Base-by-base conservation (phyloP, 2,888 invertebrate species). In the Phalera bucephala region DNA sequence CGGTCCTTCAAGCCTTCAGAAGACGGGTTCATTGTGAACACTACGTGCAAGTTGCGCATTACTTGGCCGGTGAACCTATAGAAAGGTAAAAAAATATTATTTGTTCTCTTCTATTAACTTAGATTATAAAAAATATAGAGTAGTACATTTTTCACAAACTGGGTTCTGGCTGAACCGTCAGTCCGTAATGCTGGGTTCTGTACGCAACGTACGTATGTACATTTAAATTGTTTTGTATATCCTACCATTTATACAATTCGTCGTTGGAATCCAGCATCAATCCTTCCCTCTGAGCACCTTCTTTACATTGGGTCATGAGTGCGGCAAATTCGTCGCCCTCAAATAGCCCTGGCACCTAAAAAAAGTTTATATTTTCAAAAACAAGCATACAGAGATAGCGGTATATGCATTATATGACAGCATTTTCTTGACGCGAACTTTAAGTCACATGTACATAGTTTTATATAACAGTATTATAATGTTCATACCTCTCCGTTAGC, bases 1-100 rank as follows among this genome's bases (percentile, higher is more conserved):
- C 99, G 93, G 85, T 99, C 99, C 82, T 99, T 99, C 26, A 99
- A 91, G 0, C 99, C 99, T 72, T 99, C 99, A 0, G 98, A 97
- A 0, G 98, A 98, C 5, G 99, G 99, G 89, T 99, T 99, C 99
- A 99, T 99, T 0, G 99, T 99, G 88, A 99, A 99, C 27, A 99
- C 99, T 6, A 99, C 99, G 85, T 99, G 99, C 31, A 99, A 91
- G 81, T 99, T 99, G 47, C 96, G 95, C 97, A 99, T 99, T 21
- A 99, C 99, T 93, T 99, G 96, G 14, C 97, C 97, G 0, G 99
- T 99, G 82, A 99, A 99, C 88, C 87, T 90, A 36, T 3, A 7
- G 13, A n/a, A n/a, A n/a, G n/a, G n/a, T n/a, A n/a, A n/a, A n/a
- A n/a, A n/a, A n/a, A n/a, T n/a, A n/a, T n/a, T n/a, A n/a, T n/a